Evolutionary conservation across 2,888 invertebrate genomes (phyloP), one percentile per base, ranked within the genome.

Genomic region (Stenodera caucasica): DNA sequence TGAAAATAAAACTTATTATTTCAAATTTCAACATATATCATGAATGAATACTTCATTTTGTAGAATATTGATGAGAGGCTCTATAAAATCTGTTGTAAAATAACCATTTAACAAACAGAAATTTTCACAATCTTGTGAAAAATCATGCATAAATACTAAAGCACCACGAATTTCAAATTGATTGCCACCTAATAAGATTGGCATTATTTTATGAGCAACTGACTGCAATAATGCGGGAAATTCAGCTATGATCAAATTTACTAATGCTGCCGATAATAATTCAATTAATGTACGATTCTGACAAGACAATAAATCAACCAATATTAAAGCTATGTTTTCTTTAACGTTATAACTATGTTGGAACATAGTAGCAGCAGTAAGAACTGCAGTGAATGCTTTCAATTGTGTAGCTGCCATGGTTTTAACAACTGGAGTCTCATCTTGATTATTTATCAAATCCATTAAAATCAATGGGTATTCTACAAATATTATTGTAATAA

Each of bases 341-440:
- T 63, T 57, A 9, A 56, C 49, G 2, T 63, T 23, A 6, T 61
- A 60, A 40, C 45, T 30, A 37, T 64, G 62, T 12, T 33, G 26
- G 7, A 49, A 14, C 1, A 23, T 18, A 26, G 32, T 49, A 14
- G 53, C 49, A 12, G 15, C 14, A n/a, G 51, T 60, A 18, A 66
- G 26, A 29, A 61, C 67, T 12, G 63, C 60, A 12, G 71, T 53
- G 49, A 70, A 72, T n/a, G 69, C 68, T 57, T 71, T 72, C 1
- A 72, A 54, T 32, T 70, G 71, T 12, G 69, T 67, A 7, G 71
- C 64, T 11, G 71, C 71, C 64, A 72, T 65, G 6, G 66, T 63
- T 37, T 70, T 65, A 53, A 70, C 69, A 6, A 63, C 63, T 21
- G 60, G 23, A 9, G 68, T 64, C 56, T 70, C 70, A 23, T 70